These are phyloP conservation scores for Erebia epiphron DNA, from an alignment of 2,888 invertebrate genomes.

Conservation along the genomic window DNA sequence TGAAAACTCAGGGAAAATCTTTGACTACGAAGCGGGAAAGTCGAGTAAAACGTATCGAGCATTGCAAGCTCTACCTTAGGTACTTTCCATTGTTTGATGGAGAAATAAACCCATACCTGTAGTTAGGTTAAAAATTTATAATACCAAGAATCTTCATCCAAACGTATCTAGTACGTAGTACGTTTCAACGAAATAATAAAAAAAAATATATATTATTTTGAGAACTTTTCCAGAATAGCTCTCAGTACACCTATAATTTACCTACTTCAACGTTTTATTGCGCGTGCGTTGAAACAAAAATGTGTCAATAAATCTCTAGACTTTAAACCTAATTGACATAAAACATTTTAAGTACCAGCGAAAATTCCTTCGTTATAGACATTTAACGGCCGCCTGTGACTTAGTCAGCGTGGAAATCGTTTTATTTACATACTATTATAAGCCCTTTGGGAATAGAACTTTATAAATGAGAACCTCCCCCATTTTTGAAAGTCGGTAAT, in stretches of 20 bases:
- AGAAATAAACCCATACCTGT: neutral
- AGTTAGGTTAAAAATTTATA: too few species aligned
- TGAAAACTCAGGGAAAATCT: too few species aligned
- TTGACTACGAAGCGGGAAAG: too few species aligned
- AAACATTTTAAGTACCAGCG: conserved; percentile 16
- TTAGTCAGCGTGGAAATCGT: conserved; percentile 17
- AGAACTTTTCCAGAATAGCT: neutral
- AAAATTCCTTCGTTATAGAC: conserved; percentile 10
- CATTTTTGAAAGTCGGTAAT: too few species aligned
- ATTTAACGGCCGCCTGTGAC: conserved; percentile 16
- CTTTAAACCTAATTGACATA: conserved; percentile 14
- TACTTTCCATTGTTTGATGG: neutral
- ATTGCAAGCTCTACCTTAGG: too few species aligned
- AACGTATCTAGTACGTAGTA: neutral
- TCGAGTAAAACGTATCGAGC: too few species aligned
- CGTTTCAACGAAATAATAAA: neutral
- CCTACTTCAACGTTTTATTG: conserved; percentile 4
- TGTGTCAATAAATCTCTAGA: conserved; percentile 13
- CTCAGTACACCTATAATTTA: conserved; percentile 4
- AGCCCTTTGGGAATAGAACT: conserved; percentile 1
- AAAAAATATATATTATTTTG: neutral
- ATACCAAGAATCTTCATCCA: neutral
- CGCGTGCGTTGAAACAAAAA: conserved; percentile 15
- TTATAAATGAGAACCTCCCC: too few species aligned
- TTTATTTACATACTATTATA: conserved; percentile 13